Base-by-base conservation (phyloP, 2,888 invertebrate species). In the Chrysopilus asiliformis region DNA sequence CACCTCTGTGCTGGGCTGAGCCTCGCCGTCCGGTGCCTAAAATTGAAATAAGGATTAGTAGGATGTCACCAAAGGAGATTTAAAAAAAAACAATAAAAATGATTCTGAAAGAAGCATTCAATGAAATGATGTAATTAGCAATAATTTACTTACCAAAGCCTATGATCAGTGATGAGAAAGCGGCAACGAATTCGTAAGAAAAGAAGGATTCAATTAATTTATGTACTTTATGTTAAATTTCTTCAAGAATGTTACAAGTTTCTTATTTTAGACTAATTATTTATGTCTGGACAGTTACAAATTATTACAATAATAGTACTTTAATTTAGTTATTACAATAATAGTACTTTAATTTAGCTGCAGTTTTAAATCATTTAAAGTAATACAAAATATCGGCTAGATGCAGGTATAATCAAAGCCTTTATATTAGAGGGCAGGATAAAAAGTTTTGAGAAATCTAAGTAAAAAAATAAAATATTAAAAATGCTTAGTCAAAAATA, bases 1-100 rank as follows among this genome's bases (percentile, higher is more conserved):
- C 29, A 98, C 98, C 66, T 98, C 97, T 10, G 97, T 97, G 56
- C 91, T 93, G 9, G 98, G 98, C 58, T 98, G 98, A 47, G 81
- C 85, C 63, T 98, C 97, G 32, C 97, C 97, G 61, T 94, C 93
- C 1, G 94, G 94, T 41, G 93, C 94, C 94, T 95, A 61, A 47
- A 47, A 30, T 24, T 15, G 13, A 24, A n/a, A 34, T 8, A 12
- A 29, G 15, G 25, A 15, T n/a, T n/a, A n/a, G n/a, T n/a, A 22
- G 22, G 13, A 9, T 19, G 8, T 24, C n/a, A 9, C 9, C 5
- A 17, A 25, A 8, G n/a, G 3, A 34, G 16, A 25, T 25, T 2
- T 6, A 34, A 14, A 34, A 34, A 19, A 25, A 27, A 9, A 6
- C 13, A 20, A 18, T 34, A 19, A 18, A 34, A 10, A 22, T 32